Conservation (phyloP, 2,888 invertebrate genomes). For the Stenodema calcarata region DNA sequence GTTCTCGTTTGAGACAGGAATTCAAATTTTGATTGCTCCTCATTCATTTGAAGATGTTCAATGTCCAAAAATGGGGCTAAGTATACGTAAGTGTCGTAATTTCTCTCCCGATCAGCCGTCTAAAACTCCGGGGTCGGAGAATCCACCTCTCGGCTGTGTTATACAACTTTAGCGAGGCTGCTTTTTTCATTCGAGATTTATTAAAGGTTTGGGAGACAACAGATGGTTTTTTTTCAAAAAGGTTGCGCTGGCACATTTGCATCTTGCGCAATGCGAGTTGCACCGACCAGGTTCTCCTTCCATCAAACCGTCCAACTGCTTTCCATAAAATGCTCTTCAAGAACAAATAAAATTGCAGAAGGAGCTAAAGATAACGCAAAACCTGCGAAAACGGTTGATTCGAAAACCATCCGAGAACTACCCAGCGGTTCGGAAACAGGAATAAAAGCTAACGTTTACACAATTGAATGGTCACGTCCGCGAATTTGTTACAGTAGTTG, state of each 20-base stretch:
- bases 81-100: background rate
- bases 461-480: slow-evolving; percentile 12
- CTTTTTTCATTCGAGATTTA: background rate
- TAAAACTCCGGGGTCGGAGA: background rate
- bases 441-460: background rate
- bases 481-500: background rate
- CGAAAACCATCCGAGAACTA: background rate
- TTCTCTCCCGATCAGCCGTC: background rate
- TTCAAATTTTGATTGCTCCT: background rate
- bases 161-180: slow-evolving; percentile 5
- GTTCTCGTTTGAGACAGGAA: background rate
- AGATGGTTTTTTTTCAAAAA: background rate
- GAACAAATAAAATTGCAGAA: too few relatives aligned
- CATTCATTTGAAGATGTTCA: background rate
- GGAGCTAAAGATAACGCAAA: too few relatives aligned
- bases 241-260: background rate
- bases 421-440: background rate
- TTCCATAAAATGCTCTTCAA: too few relatives aligned
- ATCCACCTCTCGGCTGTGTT: background rate
- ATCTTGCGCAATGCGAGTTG: background rate
- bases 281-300: background rate
- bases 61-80: background rate
- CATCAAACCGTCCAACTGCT: background rate
- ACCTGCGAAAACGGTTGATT: too few relatives aligned
- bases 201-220: background rate